These are phyloP conservation scores for Crocidura indochinensis DNA, from an alignment of 2,797 vertebrate genomes.

Conservation along the genomic window DNA sequence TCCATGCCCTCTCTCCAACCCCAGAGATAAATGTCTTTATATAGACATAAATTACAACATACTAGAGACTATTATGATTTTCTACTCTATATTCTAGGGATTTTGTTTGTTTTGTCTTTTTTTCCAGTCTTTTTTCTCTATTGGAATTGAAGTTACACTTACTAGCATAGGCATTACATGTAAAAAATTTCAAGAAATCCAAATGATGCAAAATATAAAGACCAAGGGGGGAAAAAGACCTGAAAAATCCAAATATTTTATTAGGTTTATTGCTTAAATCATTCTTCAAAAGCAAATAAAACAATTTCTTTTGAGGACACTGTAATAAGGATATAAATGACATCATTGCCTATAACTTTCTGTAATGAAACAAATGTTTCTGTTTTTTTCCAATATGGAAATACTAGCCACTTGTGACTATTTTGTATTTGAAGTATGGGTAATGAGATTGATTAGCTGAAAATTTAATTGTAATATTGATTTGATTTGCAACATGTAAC, in stretches of 20 bases:
- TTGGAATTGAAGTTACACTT: neutral
- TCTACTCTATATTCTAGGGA: neutral
- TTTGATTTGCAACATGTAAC: neutral
- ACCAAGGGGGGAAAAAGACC: neutral
- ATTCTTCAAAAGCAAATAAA: conserved; percentile 5
- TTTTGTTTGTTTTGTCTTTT: neutral
- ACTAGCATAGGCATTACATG: neutral
- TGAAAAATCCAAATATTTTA: neutral
- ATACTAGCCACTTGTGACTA: neutral
- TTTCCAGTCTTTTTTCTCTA: neutral
- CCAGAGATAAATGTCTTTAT: too few species aligned
- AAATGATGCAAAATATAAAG: neutral
- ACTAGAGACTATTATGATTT: neutral
- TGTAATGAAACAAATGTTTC: neutral
- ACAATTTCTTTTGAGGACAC: neutral
- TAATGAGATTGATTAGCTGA: neutral
- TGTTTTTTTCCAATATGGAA: neutral
- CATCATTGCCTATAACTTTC: neutral
- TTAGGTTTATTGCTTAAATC: neutral
- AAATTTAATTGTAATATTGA: neutral
- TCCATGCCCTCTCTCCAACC: too few species aligned
- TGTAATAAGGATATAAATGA: neutral
- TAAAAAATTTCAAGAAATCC: neutral
- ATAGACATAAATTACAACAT: neutral
- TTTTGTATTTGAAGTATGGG: neutral